Conservation (phyloP, 92 coral and sea anemone species). For the Epizoanthus ramosus region DNA sequence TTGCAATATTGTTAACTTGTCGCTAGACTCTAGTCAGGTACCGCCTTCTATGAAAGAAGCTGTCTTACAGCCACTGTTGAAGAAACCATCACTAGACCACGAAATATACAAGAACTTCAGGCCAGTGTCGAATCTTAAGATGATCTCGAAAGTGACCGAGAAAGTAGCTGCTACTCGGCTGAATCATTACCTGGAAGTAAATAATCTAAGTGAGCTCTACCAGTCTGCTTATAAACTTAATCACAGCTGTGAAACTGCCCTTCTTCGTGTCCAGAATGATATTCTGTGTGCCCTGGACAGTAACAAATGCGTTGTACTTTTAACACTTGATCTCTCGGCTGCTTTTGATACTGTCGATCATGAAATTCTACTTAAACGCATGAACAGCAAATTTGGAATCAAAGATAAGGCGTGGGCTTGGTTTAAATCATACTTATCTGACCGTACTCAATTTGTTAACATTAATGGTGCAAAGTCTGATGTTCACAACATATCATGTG, state of each 20-base stretch:
- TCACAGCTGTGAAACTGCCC: slow-evolving; percentile 28
- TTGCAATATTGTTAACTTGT: slow-evolving; percentile 29
- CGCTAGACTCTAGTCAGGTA: slow-evolving; percentile 5
- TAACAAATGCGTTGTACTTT: no score
- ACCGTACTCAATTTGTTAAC: no score
- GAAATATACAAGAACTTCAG: slow-evolving; percentile 32
- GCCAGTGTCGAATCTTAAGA: slow-evolving; percentile 27
- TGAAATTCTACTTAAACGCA: no score
- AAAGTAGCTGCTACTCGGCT: slow-evolving; percentile 17
- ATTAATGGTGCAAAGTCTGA: no score
- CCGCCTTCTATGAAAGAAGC: slow-evolving; percentile 34
- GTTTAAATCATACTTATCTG: no score
- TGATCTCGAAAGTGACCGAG: slow-evolving; percentile 7
- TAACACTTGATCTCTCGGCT: no score
- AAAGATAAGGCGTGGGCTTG: no score
- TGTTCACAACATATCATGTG: no score
- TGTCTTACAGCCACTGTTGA: slow-evolving; percentile 27
- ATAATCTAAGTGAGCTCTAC: slow-evolving; percentile 20
- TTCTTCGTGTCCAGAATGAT: slow-evolving; percentile 14
- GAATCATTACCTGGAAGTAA: neutral
- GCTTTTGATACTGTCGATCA: no score
- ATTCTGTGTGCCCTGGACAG: neutral
- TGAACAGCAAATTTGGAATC: no score
- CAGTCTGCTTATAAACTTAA: slow-evolving; percentile 23
- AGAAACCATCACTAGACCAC: slow-evolving; percentile 21